Base-by-base conservation (phyloP, 2,797 vertebrate species). In the Lacerta viridis region DNA sequence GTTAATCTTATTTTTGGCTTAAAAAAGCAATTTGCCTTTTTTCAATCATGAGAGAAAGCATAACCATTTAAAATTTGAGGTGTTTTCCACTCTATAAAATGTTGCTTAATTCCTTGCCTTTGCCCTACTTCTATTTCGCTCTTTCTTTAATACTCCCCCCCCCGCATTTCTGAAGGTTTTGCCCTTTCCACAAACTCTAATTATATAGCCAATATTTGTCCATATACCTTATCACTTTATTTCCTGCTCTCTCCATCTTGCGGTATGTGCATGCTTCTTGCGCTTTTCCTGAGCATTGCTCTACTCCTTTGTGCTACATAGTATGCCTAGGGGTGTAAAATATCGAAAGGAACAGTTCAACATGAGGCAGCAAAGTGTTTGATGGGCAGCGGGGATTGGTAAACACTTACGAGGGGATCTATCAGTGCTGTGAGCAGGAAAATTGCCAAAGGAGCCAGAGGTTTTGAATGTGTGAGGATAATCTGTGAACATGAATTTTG, bases 361-460 rank as follows among this genome's bases (percentile, higher is more conserved):
- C 79, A 43, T 80, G 88, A 64, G 27, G n/a, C 68, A 92, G 25
- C 33, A 33, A 90, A 89, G 20, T 85, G 13, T 74, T 78, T 92
- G 69, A 81, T 66, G 75, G 83, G 33, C 83, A 69, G 91, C n/a
- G 59, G 64, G 90, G 91, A 86, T 39, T 2, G 50, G 80, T 4
- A 68, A 11, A 75, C 18, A 89, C 41, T 71, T 39, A 83, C 17
- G 15, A 77, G 77, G n/a, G 11, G 43, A 83, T 77, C 81, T 80
- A 80, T 25, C 69, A 87, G 84, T 36, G 23, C 79, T 89, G 25
- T 75, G 43, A 71, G 7, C 82, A 88, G 72, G 69, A 84, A 17
- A 39, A 10, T 71, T 85, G 84, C 84, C 85, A 89, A 83, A 82
- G 4, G 3, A 1, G 18, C 29, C 39, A 6, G 7, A 4, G 74